phyloP scores from a whole-genome alignment of 30 jellyfish, hydroid and myxozoan genomes.

The Cassiopea xamachana region DNA sequence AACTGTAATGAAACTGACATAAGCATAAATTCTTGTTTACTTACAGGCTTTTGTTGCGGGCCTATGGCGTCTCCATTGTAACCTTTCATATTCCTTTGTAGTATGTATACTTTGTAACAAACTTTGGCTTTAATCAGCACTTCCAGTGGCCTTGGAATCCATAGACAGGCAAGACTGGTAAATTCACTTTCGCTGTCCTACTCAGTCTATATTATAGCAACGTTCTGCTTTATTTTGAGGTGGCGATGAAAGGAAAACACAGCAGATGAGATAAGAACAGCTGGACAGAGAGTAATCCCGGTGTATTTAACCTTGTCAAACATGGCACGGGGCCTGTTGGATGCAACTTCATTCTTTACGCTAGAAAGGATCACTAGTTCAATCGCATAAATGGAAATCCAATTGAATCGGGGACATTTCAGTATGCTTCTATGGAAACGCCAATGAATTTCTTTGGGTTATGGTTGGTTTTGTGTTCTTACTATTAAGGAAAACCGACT shows the following conservation, averaged over 20 bases:
- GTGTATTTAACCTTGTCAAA: constrained; percentile 34
- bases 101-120: too few species aligned
- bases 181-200: neutral
- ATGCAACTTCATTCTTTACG: neutral
- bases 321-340: constrained; percentile 1
- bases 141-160: neutral
- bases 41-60: constrained; percentile 11
- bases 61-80: constrained; percentile 3
- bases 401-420: neutral
- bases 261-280: constrained; percentile 26
- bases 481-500: too few species aligned
- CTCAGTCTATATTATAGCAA: neutral
- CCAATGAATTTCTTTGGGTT: too few species aligned
- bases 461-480: too few species aligned
- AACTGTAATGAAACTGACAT: neutral
- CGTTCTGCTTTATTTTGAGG: neutral
- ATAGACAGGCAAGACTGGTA: too few species aligned
- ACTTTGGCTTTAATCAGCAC: neutral
- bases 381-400: neutral
- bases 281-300: constrained; percentile 31
- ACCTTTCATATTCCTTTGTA: neutral
- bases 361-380: neutral
- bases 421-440: too few species aligned
- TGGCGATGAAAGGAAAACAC: constrained; percentile 29
- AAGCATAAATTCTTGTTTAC: neutral